Conservation (phyloP, 2,797 vertebrate genomes). For the Hephaestus fuliginosus region DNA sequence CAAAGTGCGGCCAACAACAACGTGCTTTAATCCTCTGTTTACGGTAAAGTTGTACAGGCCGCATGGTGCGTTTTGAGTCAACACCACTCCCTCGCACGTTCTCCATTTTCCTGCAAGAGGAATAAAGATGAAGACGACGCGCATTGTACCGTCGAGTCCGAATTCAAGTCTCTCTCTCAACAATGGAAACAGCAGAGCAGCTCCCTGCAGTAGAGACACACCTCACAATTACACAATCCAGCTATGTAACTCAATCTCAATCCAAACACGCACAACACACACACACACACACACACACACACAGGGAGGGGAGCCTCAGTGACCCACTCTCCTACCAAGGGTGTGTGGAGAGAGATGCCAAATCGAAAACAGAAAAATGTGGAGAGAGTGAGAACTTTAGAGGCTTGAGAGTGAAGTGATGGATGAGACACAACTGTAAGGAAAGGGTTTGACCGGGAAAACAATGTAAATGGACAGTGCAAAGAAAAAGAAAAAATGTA, state of each 20-base stretch:
- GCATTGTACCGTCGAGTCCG: slow-evolving; percentile 3
- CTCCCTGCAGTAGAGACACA: slow-evolving; percentile 71
- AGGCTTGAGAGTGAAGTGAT: slow-evolving; percentile 29
- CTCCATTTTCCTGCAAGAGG: slow-evolving; percentile 16
- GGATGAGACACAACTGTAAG: slow-evolving; percentile 8
- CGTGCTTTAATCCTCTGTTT: slow-evolving; percentile 37
- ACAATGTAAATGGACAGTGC: slow-evolving; percentile 3
- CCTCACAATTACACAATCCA: slow-evolving; percentile 81
- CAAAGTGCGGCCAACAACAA: neutral
- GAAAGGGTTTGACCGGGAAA: slow-evolving; percentile 1
- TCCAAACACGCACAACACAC: slow-evolving; percentile 70
- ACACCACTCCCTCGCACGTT: slow-evolving; percentile 17
- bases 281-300: slow-evolving; percentile 41
- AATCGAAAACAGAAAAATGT: slow-evolving; percentile 53
- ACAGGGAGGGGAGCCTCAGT: slow-evolving; percentile 45
- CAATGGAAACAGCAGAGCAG: slow-evolving; percentile 65
- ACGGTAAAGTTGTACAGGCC: slow-evolving; percentile 34
- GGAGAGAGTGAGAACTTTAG: slow-evolving; percentile 15
- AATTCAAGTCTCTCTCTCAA: slow-evolving; percentile 51
- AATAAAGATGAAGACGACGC: slow-evolving; percentile 25
- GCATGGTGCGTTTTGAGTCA: slow-evolving; percentile 44
- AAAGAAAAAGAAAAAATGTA: neutral
- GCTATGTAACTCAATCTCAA: slow-evolving; percentile 80
- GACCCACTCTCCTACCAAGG: slow-evolving; percentile 47
- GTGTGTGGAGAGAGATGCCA: slow-evolving; percentile 50